phyloP scores from a whole-genome alignment of 2,797 vertebrate species.

The Margarornis squamiger region DNA sequence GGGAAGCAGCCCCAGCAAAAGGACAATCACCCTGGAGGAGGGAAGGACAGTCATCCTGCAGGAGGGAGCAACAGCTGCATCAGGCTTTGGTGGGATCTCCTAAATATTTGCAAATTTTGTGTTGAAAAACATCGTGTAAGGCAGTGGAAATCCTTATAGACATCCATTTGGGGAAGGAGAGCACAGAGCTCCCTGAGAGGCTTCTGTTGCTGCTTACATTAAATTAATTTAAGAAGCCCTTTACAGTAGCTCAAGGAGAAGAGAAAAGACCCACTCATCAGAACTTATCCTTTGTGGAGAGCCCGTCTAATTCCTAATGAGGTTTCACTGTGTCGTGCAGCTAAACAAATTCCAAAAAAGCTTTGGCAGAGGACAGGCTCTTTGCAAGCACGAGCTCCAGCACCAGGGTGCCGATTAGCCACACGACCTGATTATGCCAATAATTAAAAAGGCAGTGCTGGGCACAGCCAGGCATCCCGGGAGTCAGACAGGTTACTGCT shows the following conservation, averaged over 20 bases:
- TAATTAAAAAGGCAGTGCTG: not conserved
- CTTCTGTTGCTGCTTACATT: constrained; percentile 10
- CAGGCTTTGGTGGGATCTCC: constrained; percentile 6
- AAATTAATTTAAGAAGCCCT: constrained; percentile 37
- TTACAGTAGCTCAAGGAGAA: not conserved
- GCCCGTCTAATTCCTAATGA: not conserved
- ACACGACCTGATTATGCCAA: not conserved
- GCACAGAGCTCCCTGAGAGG: not conserved
- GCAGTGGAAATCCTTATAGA: constrained; percentile 9
- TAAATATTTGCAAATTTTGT: constrained; percentile 15
- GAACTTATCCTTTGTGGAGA: constrained; percentile 39
- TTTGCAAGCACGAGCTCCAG: not conserved
- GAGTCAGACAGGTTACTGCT: not conserved
- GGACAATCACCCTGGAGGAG: not conserved
- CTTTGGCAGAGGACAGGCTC: not conserved
- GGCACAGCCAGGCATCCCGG: not conserved
- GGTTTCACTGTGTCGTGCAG: not conserved
- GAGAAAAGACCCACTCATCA: constrained; percentile 35
- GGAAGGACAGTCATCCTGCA: not conserved
- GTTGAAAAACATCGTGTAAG: not conserved
- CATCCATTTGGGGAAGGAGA: not conserved
- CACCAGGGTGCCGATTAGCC: not conserved
- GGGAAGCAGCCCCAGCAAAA: not conserved
- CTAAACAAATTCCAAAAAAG: not conserved
- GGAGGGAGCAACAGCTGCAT: not conserved